Conservation (phyloP, 2,888 invertebrate species). For the Oscheius onirici region DNA sequence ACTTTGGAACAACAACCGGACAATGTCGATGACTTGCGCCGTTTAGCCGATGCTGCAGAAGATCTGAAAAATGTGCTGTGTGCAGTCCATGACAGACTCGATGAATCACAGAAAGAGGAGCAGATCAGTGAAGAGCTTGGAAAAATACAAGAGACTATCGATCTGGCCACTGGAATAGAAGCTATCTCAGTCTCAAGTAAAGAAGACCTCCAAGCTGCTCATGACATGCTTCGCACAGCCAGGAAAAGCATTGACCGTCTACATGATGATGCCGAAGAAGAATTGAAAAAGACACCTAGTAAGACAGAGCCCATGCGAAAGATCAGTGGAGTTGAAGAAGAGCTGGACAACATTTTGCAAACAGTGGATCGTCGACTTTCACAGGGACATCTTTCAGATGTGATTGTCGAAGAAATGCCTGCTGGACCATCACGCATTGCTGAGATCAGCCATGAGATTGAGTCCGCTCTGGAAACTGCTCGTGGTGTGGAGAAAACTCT, state of each 20-base stretch:
- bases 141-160: slow-evolving; percentile 26
- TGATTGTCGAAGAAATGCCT: neutral
- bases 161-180: slow-evolving; percentile 20
- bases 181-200: slow-evolving; percentile 12
- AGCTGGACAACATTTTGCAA: slow-evolving; percentile 3
- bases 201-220: slow-evolving; percentile 28
- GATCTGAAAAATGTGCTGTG: slow-evolving; percentile 17
- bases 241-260: slow-evolving; percentile 8
- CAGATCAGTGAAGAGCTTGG: slow-evolving; percentile 3
- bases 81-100: slow-evolving; percentile 12
- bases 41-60: neutral
- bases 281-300: neutral
- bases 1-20: neutral
- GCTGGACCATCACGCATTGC: neutral
- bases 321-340: slow-evolving; percentile 17
- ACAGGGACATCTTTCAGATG: neutral
- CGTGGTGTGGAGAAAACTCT: neutral
- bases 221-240: slow-evolving; percentile 22
- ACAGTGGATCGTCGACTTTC: slow-evolving; percentile 11
- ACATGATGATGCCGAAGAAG: slow-evolving; percentile 9
- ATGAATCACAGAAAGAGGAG: neutral
- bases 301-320: neutral
- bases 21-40: slow-evolving; percentile 11
- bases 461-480: neutral
- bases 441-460: neutral